Conservation (phyloP, 2,797 vertebrate genomes). For the Trachops cirrhosus region DNA sequence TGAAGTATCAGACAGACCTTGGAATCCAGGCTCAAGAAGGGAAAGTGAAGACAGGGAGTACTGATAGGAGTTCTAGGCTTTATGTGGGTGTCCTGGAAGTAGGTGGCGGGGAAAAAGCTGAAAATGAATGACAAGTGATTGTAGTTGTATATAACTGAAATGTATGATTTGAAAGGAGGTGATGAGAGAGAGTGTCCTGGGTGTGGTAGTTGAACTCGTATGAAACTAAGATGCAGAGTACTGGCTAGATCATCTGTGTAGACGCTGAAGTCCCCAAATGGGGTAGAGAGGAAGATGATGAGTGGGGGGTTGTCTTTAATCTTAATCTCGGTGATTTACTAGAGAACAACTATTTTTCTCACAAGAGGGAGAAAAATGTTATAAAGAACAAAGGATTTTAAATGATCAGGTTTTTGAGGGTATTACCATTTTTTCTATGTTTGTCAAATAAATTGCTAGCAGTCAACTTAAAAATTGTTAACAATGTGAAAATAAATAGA, state of each 20-base stretch:
- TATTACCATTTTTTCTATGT: background rate
- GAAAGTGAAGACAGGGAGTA: background rate
- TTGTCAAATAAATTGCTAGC: conserved; percentile 22
- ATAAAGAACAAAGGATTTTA: background rate
- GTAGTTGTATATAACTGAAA: background rate
- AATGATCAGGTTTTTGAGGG: background rate
- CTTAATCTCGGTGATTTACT: background rate
- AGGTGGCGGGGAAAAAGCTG: background rate
- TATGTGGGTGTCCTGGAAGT: background rate
- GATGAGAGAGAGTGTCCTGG: background rate
- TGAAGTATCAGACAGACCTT: background rate
- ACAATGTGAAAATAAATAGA: background rate
- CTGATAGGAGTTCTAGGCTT: background rate
- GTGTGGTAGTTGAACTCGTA: background rate
- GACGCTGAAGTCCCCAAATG: background rate
- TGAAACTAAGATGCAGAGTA: background rate
- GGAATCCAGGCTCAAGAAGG: background rate
- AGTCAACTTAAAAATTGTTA: background rate
- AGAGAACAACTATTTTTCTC: background rate
- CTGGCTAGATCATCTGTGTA: background rate
- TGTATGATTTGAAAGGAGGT: background rate
- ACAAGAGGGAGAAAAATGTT: background rate
- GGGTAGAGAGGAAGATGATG: conserved; percentile 10
- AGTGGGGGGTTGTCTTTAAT: background rate
- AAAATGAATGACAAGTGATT: background rate